These are phyloP conservation scores for Pachyuromys duprasi DNA, from an alignment of 2,797 vertebrate species.

Conservation along the genomic window DNA sequence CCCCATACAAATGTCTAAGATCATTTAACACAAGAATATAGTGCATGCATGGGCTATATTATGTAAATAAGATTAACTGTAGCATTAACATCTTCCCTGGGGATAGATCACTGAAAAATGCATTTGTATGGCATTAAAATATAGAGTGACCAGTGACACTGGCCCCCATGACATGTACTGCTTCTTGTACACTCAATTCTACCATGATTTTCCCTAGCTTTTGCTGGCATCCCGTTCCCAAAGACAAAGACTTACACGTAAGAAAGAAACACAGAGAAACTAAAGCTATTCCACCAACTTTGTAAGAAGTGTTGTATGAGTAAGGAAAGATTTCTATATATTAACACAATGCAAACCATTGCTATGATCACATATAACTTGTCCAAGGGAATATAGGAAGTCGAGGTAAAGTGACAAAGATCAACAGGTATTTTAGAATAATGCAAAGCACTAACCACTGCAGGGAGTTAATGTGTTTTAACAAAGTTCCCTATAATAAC, in stretches of 20 bases:
- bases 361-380: conserved; percentile 62
- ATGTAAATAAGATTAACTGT: conserved; percentile 75
- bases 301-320: conserved; percentile 57
- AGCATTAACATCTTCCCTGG: conserved; percentile 72
- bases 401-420: conserved; percentile 47
- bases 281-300: conserved; percentile 50
- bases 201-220: conserved; percentile 64
- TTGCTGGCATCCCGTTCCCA: conserved; percentile 61
- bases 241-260: conserved; percentile 72
- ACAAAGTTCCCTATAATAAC: conserved; percentile 40
- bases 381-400: conserved; percentile 41
- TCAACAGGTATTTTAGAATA: conserved; percentile 33
- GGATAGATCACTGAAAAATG: conserved; percentile 73
- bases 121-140: conserved; percentile 75
- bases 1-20: conserved; percentile 60
- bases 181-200: conserved; percentile 67
- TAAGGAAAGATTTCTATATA: conserved; percentile 55
- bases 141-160: conserved; percentile 75
- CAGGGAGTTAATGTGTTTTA: neutral
- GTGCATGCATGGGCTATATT: conserved; percentile 28
- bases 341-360: conserved; percentile 40
- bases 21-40: conserved; percentile 73
- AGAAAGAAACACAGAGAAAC: conserved; percentile 64
- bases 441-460: conserved; percentile 23
- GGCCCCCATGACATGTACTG: conserved; percentile 57